These are phyloP conservation scores for Trogon melanurus DNA, from an alignment of 2,113 vertebrate species.

Conservation along the genomic window DNA sequence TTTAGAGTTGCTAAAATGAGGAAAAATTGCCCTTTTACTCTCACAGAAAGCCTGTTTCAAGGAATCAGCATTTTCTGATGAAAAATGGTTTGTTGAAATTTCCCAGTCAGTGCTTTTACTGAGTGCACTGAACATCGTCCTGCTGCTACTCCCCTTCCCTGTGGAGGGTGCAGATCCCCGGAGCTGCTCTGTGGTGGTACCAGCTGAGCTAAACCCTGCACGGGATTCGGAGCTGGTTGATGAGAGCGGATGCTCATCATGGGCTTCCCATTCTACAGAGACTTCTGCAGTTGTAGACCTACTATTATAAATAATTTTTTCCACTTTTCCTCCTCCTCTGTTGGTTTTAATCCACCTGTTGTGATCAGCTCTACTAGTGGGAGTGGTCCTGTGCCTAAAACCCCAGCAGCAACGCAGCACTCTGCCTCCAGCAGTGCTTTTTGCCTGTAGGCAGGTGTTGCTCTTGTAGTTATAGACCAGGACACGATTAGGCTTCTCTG, in stretches of 20 bases:
- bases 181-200: background rate
- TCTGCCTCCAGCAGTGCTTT: background rate
- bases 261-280: background rate
- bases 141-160: rapidly evolving
- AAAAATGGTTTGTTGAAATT: constrained; percentile 15
- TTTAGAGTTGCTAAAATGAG: constrained; percentile 51
- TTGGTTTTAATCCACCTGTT: background rate
- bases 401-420: background rate
- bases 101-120: background rate
- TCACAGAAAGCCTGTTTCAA: constrained; percentile 20
- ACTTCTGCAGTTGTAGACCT: background rate
- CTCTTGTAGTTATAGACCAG: background rate
- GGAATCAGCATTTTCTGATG: constrained; percentile 42
- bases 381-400: background rate
- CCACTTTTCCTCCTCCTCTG: background rate
- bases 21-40: constrained; percentile 47
- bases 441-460: rapidly evolving
- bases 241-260: background rate
- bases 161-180: background rate
- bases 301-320: too few relatives aligned
- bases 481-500: background rate
- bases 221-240: background rate
- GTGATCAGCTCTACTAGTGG: background rate
- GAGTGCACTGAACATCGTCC: background rate
- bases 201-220: background rate